Evolutionary conservation across 1,140 invertebrate genomes (phyloP).

Genomic region (Musca vetustissima): DNA sequence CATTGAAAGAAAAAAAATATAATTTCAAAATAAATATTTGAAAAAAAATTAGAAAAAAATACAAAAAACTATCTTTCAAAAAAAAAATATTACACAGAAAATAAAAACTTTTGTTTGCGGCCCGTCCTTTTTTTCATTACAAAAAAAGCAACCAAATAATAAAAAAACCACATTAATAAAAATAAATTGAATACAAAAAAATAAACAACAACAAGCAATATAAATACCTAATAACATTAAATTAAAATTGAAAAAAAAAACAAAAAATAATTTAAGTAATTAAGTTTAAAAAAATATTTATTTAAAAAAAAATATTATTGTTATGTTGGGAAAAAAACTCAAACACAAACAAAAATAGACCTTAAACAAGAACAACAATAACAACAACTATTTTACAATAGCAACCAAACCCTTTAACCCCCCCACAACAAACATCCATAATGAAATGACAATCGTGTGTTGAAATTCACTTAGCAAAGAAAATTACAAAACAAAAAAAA

Average conservation of each 20-base stretch:
- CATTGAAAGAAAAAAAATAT: constrained; percentile 1
- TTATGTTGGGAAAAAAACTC: too few relatives aligned
- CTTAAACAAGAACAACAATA: background rate
- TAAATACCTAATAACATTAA: background rate
- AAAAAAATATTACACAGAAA: background rate
- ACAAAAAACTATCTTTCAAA: background rate
- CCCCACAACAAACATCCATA: too few relatives aligned
- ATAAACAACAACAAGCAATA: background rate
- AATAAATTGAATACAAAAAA: background rate
- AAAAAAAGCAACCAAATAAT: background rate
- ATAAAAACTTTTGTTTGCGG: constrained; percentile 8
- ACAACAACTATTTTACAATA: background rate
- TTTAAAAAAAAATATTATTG: background rate
- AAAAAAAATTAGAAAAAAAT: constrained; percentile 1
- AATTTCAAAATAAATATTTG: background rate
- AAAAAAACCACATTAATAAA: background rate
- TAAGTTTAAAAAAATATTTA: background rate
- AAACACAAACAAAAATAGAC: background rate
- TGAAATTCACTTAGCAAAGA: too few relatives aligned
- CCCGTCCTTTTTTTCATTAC: constrained; percentile 12
- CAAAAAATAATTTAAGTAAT: background rate
- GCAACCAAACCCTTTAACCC: too few relatives aligned
- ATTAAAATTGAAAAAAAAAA: constrained; percentile 8
- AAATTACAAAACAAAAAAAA: too few relatives aligned
- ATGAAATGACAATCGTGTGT: too few relatives aligned